phyloP scores from a whole-genome alignment of 2,113 vertebrate species.

The Urocolius indicus region DNA sequence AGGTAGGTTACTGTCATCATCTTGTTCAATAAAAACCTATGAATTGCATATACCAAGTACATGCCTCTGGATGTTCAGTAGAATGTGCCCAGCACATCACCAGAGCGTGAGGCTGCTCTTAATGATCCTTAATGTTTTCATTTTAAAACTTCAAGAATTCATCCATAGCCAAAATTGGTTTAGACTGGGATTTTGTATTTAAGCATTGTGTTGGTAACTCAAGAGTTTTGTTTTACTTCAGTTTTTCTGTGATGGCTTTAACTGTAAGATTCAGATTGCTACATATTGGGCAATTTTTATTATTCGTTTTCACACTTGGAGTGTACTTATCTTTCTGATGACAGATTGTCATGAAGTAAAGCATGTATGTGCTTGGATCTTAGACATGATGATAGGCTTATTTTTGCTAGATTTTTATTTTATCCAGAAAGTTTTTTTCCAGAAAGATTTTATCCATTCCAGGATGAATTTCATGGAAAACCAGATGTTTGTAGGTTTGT shows the following conservation, averaged over 20 bases:
- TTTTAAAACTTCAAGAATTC: not conserved
- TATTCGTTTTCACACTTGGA: not conserved
- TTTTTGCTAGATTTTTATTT: slow-evolving; percentile 3
- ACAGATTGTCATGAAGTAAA: not conserved
- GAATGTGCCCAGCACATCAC: not conserved
- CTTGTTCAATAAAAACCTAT: not conserved
- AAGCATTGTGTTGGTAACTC: not conserved
- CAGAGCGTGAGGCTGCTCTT: not conserved
- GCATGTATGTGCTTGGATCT: not conserved
- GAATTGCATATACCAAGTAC: not conserved
- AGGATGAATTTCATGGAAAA: not conserved
- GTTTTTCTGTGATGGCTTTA: not conserved
- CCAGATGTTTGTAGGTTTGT: not conserved
- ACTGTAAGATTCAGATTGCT: not conserved
- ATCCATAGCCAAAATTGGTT: not conserved
- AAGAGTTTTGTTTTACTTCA: not conserved
- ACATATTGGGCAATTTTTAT: not conserved
- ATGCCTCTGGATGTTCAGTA: not conserved
- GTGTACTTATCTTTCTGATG: not conserved
- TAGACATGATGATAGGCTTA: not conserved
- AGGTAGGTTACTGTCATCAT: slow-evolving; percentile 2
- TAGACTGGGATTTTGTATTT: not conserved
- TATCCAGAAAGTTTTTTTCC: too few species aligned
- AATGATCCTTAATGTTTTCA: not conserved
- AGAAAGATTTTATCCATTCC: too few species aligned